Percentiles rank a stretch among this genome's conserved stretches.
These are phyloP conservation scores for Gambelia wislizenii DNA, from an alignment of 2,797 vertebrate genomes.

Conservation along the genomic window DNA sequence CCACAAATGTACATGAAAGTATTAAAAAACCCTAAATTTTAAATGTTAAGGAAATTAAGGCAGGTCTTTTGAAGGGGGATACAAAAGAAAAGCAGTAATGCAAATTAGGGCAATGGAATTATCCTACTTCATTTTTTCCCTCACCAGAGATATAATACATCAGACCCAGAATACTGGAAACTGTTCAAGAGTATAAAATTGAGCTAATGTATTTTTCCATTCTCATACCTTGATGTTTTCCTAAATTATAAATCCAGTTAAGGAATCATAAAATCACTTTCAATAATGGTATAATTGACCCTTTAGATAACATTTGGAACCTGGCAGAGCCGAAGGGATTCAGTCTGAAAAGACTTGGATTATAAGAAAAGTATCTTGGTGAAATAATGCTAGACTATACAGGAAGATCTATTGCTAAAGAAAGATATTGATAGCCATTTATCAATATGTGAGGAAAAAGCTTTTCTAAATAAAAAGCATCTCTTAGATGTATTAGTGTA, in stretches of 20 bases:
- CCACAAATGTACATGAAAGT: not conserved
- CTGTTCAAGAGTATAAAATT: not conserved
- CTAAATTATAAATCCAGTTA: constrained; percentile 31
- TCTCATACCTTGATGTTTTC: not conserved
- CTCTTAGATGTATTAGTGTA: not conserved
- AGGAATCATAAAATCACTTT: constrained; percentile 12
- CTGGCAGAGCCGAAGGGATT: not conserved
- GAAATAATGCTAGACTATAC: not conserved
- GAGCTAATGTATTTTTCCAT: constrained; percentile 11
- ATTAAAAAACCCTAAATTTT: not conserved
- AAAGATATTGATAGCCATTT: not conserved
- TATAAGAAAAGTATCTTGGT: not conserved
- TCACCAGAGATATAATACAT: not conserved
- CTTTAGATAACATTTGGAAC: not conserved
- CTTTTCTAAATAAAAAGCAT: not conserved
- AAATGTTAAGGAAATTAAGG: not conserved
- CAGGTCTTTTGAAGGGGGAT: not conserved
- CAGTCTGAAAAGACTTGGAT: not conserved
- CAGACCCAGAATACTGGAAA: not conserved
- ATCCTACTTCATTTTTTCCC: not conserved
- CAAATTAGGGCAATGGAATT: not conserved
- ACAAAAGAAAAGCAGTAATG: constrained; percentile 15
- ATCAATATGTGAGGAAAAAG: not conserved
- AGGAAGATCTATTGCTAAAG: not conserved
- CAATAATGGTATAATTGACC: not conserved